These are phyloP conservation scores for Cossypha niveicapilla DNA, from an alignment of 2,797 vertebrate genomes.

Conservation along the genomic window DNA sequence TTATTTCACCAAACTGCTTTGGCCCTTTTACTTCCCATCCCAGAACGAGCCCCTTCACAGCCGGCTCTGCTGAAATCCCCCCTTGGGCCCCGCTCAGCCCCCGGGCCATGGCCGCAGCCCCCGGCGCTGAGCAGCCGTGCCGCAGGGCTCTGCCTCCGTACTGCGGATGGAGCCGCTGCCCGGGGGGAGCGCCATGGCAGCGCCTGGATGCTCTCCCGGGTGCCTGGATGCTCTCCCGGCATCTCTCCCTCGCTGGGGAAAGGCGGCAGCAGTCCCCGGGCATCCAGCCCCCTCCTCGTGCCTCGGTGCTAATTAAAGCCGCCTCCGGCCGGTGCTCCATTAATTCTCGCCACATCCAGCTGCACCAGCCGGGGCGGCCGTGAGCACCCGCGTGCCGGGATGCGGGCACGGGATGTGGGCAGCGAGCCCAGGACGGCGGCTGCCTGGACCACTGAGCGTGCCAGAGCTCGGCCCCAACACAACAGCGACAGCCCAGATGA, in stretches of 20 bases:
- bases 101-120: not conserved
- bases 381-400: not conserved
- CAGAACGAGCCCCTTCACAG: not conserved
- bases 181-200: not conserved
- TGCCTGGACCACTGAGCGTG: not conserved
- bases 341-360: constrained; percentile 59
- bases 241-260: not conserved
- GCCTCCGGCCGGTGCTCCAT: constrained; percentile 1
- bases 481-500: not conserved
- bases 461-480: not conserved
- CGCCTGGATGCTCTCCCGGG: not conserved
- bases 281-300: not conserved
- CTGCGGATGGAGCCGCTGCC: not conserved
- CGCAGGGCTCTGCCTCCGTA: not conserved
- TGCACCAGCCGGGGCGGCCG: constrained; percentile 35
- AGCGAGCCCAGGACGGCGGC: not conserved
- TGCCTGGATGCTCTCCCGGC: not conserved
- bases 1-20: not conserved
- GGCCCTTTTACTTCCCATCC: not conserved
- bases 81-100: fast-evolving
- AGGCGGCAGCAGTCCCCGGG: not conserved
- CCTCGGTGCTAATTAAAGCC: constrained; percentile 32
- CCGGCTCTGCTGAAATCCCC: not conserved
- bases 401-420: not conserved
- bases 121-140: not conserved